Conservation (phyloP, 92 coral and sea anemone species). For the Epizoanthus rinbou region DNA sequence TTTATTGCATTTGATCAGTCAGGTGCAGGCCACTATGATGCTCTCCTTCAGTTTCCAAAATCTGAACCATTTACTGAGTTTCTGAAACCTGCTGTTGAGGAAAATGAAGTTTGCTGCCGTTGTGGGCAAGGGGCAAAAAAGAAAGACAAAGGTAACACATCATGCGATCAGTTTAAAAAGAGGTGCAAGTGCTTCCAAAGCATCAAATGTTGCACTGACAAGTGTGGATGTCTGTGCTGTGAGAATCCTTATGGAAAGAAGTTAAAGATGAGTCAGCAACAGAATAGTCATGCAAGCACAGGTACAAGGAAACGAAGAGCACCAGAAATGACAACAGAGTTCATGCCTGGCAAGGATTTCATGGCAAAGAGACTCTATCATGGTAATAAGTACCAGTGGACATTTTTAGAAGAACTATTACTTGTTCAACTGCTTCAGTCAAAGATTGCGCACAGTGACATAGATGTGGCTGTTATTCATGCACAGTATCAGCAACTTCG, state of each 20-base stretch:
- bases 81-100: neutral
- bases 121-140: constrained; percentile 65
- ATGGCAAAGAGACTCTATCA: constrained; percentile 19
- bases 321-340: constrained; percentile 40
- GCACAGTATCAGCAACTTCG: constrained; percentile 17
- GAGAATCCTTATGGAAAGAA: constrained; percentile 54
- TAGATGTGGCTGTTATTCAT: constrained; percentile 43
- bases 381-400: constrained; percentile 43
- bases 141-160: constrained; percentile 40
- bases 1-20: constrained; percentile 67
- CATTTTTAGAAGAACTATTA: constrained; percentile 47
- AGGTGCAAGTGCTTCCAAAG: constrained; percentile 68
- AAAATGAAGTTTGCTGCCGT: constrained; percentile 33
- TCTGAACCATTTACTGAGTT: neutral
- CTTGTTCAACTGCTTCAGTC: constrained; percentile 45
- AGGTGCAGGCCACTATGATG: constrained; percentile 68
- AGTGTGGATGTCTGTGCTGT: constrained; percentile 48
- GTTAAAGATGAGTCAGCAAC: constrained; percentile 8
- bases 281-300: constrained; percentile 1
- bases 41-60: constrained; percentile 23
- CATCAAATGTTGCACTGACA: constrained; percentile 48
- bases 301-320: constrained; percentile 48
- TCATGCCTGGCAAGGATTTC: constrained; percentile 46
- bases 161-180: constrained; percentile 54
- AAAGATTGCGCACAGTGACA: constrained; percentile 12